Percentiles rank a stretch among this genome's conserved stretches.
Evolutionary conservation across 2,113 vertebrate genomes (phyloP).

Genomic region (Globicephala melas): DNA sequence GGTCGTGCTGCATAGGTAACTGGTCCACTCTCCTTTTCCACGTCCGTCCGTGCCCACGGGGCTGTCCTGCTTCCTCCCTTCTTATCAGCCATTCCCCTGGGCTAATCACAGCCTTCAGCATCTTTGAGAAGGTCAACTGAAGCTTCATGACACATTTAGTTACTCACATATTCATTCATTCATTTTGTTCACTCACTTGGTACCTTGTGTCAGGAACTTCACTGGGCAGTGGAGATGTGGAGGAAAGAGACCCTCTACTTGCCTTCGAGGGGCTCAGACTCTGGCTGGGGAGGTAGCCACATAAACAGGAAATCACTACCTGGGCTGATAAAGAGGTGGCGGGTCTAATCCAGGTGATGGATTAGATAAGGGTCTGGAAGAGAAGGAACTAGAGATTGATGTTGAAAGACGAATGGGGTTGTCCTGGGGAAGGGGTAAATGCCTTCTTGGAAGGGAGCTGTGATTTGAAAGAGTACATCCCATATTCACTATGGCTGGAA

Average conservation of each 20-base stretch:
- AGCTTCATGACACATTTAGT: background rate
- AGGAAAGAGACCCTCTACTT: background rate
- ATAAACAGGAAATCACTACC: background rate
- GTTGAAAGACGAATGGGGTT: background rate
- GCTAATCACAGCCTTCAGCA: background rate
- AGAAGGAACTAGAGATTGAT: background rate
- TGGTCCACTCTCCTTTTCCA: background rate
- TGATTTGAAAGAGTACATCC: background rate
- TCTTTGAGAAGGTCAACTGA: background rate
- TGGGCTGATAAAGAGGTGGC: too few relatives aligned
- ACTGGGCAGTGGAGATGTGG: background rate
- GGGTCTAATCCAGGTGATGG: background rate
- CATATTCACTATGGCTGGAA: background rate
- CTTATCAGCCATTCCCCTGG: background rate
- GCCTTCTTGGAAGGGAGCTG: background rate
- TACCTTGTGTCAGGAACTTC: background rate
- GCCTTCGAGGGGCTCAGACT: background rate
- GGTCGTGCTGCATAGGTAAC: rapidly evolving
- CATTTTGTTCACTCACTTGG: background rate
- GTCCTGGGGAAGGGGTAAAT: background rate
- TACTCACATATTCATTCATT: background rate
- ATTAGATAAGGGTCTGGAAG: background rate
- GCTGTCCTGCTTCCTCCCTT: background rate
- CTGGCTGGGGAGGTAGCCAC: background rate
- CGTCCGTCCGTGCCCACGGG: rapidly evolving